These are phyloP conservation scores for Nothobranchius kuhntae DNA, from an alignment of 2,113 vertebrate genomes.

Conservation along the genomic window DNA sequence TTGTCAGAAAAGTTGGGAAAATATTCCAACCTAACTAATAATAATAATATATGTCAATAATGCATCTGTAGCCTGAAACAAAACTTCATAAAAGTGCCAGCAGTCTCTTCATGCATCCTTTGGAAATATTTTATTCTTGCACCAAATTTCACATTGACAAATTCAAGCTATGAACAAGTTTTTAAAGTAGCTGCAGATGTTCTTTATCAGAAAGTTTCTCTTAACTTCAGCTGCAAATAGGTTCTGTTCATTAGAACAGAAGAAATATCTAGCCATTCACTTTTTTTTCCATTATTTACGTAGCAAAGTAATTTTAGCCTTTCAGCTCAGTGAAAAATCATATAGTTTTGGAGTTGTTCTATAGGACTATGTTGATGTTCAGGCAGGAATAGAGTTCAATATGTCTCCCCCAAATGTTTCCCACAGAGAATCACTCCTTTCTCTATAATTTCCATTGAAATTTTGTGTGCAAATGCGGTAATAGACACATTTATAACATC, in stretches of 20 bases:
- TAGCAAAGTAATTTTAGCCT: conserved; percentile 76
- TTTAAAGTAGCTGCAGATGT: conserved; percentile 41
- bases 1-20: too few relatives aligned
- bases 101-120: neutral
- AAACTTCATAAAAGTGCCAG: neutral
- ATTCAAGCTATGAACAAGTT: conserved; percentile 40
- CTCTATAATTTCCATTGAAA: conserved; percentile 99
- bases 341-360: conserved; percentile 78
- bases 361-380: conserved; percentile 83
- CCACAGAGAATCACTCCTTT: conserved; percentile 94
- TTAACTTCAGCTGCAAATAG: conserved; percentile 69
- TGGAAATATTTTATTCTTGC: conserved; percentile 6
- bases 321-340: conserved; percentile 80
- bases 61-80: neutral
- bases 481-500: conserved; percentile 99
- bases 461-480: conserved; percentile 99
- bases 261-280: conserved; percentile 75
- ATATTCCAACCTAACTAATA: too few relatives aligned
- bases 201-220: conserved; percentile 57
- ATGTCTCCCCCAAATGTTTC: conserved; percentile 98
- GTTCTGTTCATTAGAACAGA: conserved; percentile 70
- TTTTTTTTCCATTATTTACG: conserved; percentile 56
- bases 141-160: conserved; percentile 15
- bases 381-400: conserved; percentile 94
- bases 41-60: neutral